These are phyloP conservation scores for Tiliqua scincoides DNA, from an alignment of 2,113 vertebrate species.

Conservation along the genomic window DNA sequence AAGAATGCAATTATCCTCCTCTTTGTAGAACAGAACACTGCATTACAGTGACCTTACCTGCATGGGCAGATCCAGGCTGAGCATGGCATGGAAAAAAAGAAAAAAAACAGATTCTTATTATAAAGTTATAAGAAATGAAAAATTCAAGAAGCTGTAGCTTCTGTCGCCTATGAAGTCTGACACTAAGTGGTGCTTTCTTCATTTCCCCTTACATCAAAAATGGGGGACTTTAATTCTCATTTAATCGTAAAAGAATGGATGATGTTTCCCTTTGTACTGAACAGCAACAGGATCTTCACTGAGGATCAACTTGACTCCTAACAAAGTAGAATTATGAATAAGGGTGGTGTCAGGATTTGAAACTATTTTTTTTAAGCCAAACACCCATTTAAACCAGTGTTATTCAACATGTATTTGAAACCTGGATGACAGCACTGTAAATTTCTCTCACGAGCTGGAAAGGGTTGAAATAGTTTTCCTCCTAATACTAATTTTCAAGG, in stretches of 20 bases:
- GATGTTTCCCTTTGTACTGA: neutral
- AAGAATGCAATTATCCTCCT: neutral
- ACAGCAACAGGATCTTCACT: neutral
- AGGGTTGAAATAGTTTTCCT: neutral
- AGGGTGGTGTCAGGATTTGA: neutral
- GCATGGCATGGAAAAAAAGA: neutral
- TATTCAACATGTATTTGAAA: neutral
- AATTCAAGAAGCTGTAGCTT: neutral
- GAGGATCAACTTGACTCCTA: neutral
- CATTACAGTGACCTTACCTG: constrained; percentile 1
- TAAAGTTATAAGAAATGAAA: constrained; percentile 4
- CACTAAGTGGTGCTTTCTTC: neutral
- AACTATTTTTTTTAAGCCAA: neutral
- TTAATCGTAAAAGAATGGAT: constrained; percentile 5
- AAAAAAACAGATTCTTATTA: neutral
- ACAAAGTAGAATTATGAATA: neutral
- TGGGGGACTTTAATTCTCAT: neutral
- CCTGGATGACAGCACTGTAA: neutral
- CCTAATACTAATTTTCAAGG: no score
- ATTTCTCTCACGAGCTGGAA: neutral
- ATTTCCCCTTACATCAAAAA: neutral
- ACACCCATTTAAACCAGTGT: neutral
- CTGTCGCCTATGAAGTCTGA: constrained; percentile 6
- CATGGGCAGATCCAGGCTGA: neutral
- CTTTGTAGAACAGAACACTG: neutral